Base-by-base conservation (phyloP, 2,888 invertebrate genomes). In the Alcis repandata region DNA sequence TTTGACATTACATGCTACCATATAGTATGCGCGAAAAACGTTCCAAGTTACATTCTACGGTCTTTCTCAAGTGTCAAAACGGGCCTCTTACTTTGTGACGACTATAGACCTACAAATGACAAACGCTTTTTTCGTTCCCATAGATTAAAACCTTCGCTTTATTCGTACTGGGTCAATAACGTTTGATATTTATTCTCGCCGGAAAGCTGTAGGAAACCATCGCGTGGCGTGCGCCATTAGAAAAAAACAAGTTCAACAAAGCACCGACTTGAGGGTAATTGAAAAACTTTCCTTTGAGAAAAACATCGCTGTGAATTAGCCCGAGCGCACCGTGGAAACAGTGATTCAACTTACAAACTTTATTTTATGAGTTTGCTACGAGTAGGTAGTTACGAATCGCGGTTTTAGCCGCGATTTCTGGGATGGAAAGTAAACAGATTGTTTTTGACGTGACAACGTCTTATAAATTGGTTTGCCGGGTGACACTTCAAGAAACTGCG, bases 201-300 rank as follows among this genome's bases (percentile, higher is more conserved):
- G 20, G 43, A 32, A 60, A 45, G n/a, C n/a, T n/a, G n/a, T n/a
- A n/a, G n/a, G 27, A 33, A 40, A 9, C 9, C 4, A 36, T 64
- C 32, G 65, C 68, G 52, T 68, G 65, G 51, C 32, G 43, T 11
- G 56, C 46, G 46, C 68, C 52, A 62, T 68, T 62, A 68, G 13
- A 59, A 64, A 59, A 48, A 59, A 48, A 48, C 56, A 56, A 62
- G 59, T 57, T 56, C 49, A n/a, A 62, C 61, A 61, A 64, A 68
- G 58, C 64, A 41, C 41, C 40, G 59, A 68, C 65, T 65, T 62
- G 65, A 59, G 56, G 56, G 68, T 73, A 73, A 73, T 71, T 73
- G 73, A 73, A 73, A 73, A 73, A 73, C 51, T 72, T 71, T 53
- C 41, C 51, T 59, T 65, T 61, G 59, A 66, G 68, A 67, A 71